These are phyloP conservation scores for Anaspis maculata DNA, from an alignment of 2,888 invertebrate genomes.

Conservation along the genomic window DNA sequence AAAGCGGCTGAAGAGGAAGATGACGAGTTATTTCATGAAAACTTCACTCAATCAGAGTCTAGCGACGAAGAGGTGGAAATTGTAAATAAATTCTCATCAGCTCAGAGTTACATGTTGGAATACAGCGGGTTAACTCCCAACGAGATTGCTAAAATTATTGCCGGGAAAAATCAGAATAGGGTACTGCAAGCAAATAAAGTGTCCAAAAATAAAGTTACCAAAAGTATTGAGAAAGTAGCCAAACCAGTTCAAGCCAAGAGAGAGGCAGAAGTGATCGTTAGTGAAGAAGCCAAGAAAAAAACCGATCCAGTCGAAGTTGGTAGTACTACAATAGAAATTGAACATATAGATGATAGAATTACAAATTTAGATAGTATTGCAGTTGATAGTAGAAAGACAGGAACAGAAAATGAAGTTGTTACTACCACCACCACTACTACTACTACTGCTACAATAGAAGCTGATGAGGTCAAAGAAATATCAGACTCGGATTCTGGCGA, in stretches of 20 bases:
- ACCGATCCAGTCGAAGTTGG: slow-evolving; percentile 2
- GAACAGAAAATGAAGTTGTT: no score
- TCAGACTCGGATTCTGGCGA: slow-evolving; percentile 31
- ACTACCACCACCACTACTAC: no score
- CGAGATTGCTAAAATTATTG: slow-evolving; percentile 55
- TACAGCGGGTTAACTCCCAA: slow-evolving; percentile 65
- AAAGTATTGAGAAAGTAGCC: no score
- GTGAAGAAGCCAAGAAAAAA: slow-evolving; percentile 5
- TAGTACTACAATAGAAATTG: not conserved
- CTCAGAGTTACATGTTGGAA: slow-evolving; percentile 66
- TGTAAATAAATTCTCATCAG: slow-evolving; percentile 50
- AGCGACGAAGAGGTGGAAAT: slow-evolving; percentile 24
- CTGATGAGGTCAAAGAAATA: slow-evolving; percentile 15
- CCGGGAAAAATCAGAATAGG: slow-evolving; percentile 3
- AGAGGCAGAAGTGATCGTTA: slow-evolving; percentile 1
- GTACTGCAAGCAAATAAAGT: not conserved
- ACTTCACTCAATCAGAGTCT: slow-evolving; percentile 21
- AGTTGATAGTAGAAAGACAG: not conserved
- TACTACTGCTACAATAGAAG: no score
- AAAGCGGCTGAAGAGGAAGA: slow-evolving; percentile 17
- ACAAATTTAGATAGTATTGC: not conserved
- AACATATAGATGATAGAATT: not conserved
- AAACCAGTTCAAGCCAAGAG: no score
- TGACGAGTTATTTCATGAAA: slow-evolving; percentile 1
- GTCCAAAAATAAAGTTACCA: slow-evolving; percentile 2